Evolutionary conservation across 2,888 invertebrate species (phyloP).

Genomic region (Thyatira batis): DNA sequence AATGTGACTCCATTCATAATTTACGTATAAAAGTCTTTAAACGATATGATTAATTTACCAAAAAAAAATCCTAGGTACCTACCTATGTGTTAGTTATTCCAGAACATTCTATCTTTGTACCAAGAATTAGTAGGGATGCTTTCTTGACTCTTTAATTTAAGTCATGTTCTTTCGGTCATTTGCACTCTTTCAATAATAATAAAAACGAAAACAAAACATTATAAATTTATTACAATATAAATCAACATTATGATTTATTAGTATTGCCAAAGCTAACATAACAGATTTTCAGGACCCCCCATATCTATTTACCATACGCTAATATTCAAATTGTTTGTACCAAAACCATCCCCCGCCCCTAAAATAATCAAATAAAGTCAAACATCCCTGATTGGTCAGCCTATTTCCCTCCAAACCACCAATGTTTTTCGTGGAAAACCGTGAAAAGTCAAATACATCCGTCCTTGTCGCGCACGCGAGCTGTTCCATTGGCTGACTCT

Average conservation of each 20-base stretch:
- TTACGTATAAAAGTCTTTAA: too few relatives aligned
- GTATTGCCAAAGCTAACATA: not conserved
- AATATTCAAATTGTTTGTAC: constrained; percentile 38
- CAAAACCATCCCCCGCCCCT: constrained; percentile 27
- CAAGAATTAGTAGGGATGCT: too few relatives aligned
- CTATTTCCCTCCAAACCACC: constrained; percentile 46
- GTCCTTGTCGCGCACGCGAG: constrained; percentile 44
- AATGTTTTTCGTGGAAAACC: constrained; percentile 62
- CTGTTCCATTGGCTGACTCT: constrained; percentile 44
- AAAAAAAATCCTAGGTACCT: too few relatives aligned
- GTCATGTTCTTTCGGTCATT: too few relatives aligned
- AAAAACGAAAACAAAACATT: not conserved
- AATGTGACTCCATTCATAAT: too few relatives aligned
- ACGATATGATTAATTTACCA: too few relatives aligned
- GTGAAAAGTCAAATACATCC: constrained; percentile 52
- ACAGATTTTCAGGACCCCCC: not conserved
- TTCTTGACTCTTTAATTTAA: too few relatives aligned
- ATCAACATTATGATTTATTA: constrained; percentile 2
- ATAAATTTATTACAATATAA: not conserved
- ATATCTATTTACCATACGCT: constrained; percentile 6
- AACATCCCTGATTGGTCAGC: constrained; percentile 54
- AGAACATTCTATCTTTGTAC: too few relatives aligned
- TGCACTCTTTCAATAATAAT: too few relatives aligned
- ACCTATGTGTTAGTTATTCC: too few relatives aligned
- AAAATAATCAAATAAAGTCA: constrained; percentile 13